A percentile compares a stretch with the other conserved stretches of the same genome.
These are phyloP conservation scores for Dipodomys spectabilis DNA, from an alignment of 2,113 vertebrate genomes.

Conservation along the genomic window DNA sequence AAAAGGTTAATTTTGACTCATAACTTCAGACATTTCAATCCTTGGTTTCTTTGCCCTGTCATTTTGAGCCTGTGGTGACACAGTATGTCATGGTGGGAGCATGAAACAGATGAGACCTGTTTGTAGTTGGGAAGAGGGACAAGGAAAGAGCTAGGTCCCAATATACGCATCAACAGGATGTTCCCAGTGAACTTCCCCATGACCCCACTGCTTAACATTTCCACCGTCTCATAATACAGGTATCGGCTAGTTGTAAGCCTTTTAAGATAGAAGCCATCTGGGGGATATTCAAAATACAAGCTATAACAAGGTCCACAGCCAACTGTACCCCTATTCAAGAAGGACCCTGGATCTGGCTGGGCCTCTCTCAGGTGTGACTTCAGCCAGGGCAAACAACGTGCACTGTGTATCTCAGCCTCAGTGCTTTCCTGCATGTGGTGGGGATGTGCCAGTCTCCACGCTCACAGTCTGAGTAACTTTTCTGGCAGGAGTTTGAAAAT, in stretches of 20 bases:
- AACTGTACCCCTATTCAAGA: background rate
- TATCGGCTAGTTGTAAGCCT: background rate
- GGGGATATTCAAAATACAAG: background rate
- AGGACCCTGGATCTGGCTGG: background rate
- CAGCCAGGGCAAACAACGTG: rapidly evolving
- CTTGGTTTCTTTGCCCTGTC: background rate
- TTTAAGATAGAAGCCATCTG: background rate
- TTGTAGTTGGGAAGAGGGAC: background rate
- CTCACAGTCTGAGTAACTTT: conserved; percentile 34
- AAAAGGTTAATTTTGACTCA: background rate
- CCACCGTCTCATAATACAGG: background rate
- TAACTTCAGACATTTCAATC: background rate
- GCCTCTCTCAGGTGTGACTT: background rate
- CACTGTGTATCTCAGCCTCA: background rate
- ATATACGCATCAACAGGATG: background rate
- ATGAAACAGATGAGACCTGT: background rate
- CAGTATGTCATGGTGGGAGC: background rate
- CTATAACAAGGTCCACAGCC: background rate
- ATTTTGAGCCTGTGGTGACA: background rate
- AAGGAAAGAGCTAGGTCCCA: background rate
- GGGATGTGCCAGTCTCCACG: background rate
- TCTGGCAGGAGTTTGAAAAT: conserved; percentile 59
- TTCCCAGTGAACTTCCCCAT: background rate
- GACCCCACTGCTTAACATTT: background rate
- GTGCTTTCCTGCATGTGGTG: rapidly evolving